Base-by-base conservation (phyloP, 2,113 vertebrate species). In the Microtus montanus region DNA sequence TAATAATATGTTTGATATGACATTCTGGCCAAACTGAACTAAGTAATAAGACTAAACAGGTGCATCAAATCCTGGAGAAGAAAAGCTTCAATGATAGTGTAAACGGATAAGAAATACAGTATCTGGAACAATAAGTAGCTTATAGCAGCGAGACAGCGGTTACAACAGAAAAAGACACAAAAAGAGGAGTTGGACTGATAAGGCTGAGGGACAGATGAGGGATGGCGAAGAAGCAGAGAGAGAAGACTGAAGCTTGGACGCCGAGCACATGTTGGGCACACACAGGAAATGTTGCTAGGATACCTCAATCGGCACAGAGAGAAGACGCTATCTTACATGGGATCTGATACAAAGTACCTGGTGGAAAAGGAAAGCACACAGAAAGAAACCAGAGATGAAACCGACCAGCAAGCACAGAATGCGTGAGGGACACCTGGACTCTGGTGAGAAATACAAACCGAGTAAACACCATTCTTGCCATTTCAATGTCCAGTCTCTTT, bases 1-100 rank as follows among this genome's bases (percentile, higher is more conserved):
- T 68, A 44, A 41, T 77, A 87, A 63, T 66, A 79, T 61, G 74
- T 22, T 87, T 84, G 41, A 79, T 49, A 86, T 89, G 54, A 93
- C 44, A 91, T 63, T 84, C 63, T 94, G 26, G 24, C 12, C 71
- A 96, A 75, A 94, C 2, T 92, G 41, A 90, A 96, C 58, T 92
- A 89, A 85, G 26, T 75, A 84, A 44, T 83, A 63, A 95, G 44
- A 41, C 38, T 58, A 88, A 24, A 80, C 8, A 89, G 58, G 11
- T 77, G 74, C 80, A 92, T 70, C 64, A 92, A 94, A 96, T 61
- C 11, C 35, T 66, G 41, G 83, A 73, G 58, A 71, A 78, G 38
- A 24, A 47, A 63, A 63, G 20, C 22, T 86, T 24, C 90, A 93
- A 66, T 58, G 70, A 41, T 22, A 95, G 52, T 13, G 2, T 10